phyloP scores from a whole-genome alignment of 1,140 invertebrate genomes.

The Bombus picipes region DNA sequence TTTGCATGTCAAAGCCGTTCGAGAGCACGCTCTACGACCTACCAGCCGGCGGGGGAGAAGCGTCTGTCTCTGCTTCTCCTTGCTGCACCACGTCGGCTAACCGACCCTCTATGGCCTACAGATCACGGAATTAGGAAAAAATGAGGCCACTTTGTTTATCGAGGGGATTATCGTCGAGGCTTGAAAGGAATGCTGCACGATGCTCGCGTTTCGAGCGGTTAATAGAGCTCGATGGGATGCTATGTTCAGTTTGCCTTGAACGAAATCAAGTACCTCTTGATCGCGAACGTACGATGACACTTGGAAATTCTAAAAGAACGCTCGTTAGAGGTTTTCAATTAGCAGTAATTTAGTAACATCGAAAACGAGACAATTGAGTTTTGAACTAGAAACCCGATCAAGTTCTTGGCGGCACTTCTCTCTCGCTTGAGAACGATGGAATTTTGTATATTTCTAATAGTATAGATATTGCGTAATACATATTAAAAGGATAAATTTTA shows the following conservation, averaged over 20 bases:
- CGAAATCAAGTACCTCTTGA: background rate
- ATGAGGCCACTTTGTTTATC: constrained; percentile 73
- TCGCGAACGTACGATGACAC: background rate
- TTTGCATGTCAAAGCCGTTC: constrained; percentile 81
- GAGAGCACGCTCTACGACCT: constrained; percentile 67
- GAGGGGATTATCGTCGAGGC: background rate
- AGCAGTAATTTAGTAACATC: background rate
- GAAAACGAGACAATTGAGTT: background rate
- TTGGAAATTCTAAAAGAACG: background rate
- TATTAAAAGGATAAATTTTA: background rate
- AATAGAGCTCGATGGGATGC: background rate
- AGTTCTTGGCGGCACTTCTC: background rate
- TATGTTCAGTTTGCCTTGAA: background rate
- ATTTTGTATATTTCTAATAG: no score
- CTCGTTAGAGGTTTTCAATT: background rate
- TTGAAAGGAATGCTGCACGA: background rate
- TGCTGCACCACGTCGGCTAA: constrained; percentile 45
- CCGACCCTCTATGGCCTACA: constrained; percentile 40
- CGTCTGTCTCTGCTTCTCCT: constrained; percentile 59
- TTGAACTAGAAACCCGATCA: background rate
- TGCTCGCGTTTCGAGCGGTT: no score
- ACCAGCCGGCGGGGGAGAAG: constrained; percentile 51
- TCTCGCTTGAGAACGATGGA: background rate
- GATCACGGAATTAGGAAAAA: constrained; percentile 77
- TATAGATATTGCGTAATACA: background rate